phyloP scores from a whole-genome alignment of 2,888 invertebrate genomes.

The Harpagoxenus sublaevis region DNA sequence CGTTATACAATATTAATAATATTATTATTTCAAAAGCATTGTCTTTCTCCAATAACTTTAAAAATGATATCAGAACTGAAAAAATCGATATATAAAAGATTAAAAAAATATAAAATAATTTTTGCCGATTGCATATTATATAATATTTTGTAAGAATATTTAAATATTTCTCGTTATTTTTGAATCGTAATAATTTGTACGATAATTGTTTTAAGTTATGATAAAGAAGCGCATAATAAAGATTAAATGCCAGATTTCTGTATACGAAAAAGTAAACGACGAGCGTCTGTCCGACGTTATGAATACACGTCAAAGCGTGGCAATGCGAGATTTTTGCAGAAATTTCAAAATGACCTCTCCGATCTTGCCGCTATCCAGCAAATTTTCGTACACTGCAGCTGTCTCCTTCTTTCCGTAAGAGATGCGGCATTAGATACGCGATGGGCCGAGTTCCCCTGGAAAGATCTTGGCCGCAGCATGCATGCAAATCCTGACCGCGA shows the following conservation, averaged over 20 bases:
- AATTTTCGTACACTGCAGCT: conserved; percentile 46
- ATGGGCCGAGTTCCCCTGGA: conserved; percentile 62
- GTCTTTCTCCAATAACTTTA: not conserved
- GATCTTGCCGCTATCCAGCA: conserved; percentile 36
- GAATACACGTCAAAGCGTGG: conserved; percentile 1
- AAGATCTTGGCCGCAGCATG: conserved; percentile 59
- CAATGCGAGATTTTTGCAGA: conserved; percentile 15
- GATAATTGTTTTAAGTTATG: not conserved
- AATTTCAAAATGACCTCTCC: conserved; percentile 48
- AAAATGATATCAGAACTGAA: not conserved
- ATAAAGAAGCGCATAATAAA: not conserved
- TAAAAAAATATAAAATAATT: not conserved
- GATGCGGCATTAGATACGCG: conserved; percentile 3
- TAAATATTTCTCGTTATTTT: not conserved
- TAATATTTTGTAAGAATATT: not conserved
- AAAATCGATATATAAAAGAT: not conserved
- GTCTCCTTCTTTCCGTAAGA: conserved; percentile 44
- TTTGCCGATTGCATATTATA: not conserved
- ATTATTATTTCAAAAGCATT: not conserved
- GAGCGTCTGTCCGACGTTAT: not conserved
- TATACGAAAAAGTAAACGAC: not conserved
- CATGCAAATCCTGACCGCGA: conserved; percentile 70
- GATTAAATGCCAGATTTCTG: not conserved
- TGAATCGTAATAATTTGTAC: not conserved
- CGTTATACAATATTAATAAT: not conserved